Percentiles rank a stretch among this genome's conserved stretches.
phyloP scores from a whole-genome alignment of 2,797 vertebrate genomes.

The Synaphobranchus kaupii region DNA sequence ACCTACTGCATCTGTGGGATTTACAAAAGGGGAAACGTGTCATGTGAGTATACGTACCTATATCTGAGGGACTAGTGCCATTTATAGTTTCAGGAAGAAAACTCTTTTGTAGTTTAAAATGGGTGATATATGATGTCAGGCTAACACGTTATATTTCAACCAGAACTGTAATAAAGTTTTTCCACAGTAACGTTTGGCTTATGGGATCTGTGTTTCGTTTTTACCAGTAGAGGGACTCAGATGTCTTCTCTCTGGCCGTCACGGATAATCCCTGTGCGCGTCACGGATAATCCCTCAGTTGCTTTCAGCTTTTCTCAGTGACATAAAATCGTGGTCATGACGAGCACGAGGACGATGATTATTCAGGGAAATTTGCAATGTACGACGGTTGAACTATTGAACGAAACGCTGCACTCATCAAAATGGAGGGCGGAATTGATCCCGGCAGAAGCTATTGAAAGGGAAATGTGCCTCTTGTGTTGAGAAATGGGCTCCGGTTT shows the following conservation, averaged over 20 bases:
- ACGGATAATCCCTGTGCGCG: too few relatives aligned
- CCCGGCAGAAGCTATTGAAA: conserved; percentile 36
- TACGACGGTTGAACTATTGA: background rate
- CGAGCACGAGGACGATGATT: background rate
- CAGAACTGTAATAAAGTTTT: background rate
- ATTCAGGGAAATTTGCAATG: background rate
- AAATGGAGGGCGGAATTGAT: background rate
- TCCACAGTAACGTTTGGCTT: background rate
- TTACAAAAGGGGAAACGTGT: background rate
- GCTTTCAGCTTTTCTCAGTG: conserved; percentile 59
- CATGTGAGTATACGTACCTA: background rate
- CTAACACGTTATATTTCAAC: background rate
- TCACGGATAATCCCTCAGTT: conserved; percentile 48
- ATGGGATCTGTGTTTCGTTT: background rate
- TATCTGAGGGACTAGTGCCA: background rate
- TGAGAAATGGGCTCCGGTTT: conserved; percentile 1
- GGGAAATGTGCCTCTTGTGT: conserved; percentile 52
- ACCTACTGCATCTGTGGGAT: background rate
- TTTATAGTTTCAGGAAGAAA: background rate
- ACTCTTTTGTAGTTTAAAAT: background rate
- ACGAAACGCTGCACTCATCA: background rate
- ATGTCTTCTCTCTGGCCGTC: background rate
- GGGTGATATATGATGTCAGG: background rate
- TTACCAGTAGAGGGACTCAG: conserved; percentile 61
- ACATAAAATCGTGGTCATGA: conserved; percentile 55